Percentiles rank a stretch among this genome's conserved stretches.
These are phyloP conservation scores for Brevimyrus niger DNA, from an alignment of 2,113 vertebrate species.

Conservation along the genomic window DNA sequence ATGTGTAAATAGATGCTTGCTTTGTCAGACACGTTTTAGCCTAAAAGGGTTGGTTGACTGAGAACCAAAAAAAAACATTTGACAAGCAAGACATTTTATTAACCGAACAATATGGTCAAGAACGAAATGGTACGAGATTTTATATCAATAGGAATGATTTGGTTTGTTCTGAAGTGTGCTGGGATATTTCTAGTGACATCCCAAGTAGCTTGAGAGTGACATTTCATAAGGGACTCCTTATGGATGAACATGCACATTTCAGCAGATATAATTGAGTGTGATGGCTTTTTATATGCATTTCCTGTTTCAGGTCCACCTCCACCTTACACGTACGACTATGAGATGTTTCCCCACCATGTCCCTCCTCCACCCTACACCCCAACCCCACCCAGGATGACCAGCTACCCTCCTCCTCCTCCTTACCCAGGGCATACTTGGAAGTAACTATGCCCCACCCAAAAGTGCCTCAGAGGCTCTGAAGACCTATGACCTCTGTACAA, in stretches of 20 bases:
- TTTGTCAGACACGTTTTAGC: too few relatives aligned
- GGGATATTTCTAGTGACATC: not conserved
- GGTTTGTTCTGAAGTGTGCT: not conserved
- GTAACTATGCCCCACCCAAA: slow-evolving; percentile 32
- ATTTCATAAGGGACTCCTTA: not conserved
- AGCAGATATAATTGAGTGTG: not conserved
- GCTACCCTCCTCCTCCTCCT: slow-evolving; percentile 71
- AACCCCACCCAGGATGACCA: slow-evolving; percentile 47
- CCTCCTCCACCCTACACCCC: slow-evolving; percentile 78
- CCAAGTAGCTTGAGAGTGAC: not conserved
- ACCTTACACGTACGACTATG: slow-evolving; percentile 71
- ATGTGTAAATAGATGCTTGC: too few relatives aligned
- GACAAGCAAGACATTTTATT: too few relatives aligned
- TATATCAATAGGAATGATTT: not conserved
- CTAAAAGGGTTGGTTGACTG: too few relatives aligned
- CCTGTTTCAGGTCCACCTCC: slow-evolving; percentile 69
- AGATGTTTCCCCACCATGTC: slow-evolving; percentile 68
- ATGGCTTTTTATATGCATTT: slow-evolving; percentile 21
- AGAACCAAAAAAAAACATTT: too few relatives aligned
- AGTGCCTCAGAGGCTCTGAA: not conserved
- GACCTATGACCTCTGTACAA: not conserved
- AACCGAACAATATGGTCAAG: too few relatives aligned
- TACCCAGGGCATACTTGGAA: slow-evolving; percentile 75
- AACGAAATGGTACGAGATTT: not conserved
- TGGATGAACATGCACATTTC: not conserved